Conservation (phyloP, 2,113 vertebrate species). For the Pyxicephalus adspersus region DNA sequence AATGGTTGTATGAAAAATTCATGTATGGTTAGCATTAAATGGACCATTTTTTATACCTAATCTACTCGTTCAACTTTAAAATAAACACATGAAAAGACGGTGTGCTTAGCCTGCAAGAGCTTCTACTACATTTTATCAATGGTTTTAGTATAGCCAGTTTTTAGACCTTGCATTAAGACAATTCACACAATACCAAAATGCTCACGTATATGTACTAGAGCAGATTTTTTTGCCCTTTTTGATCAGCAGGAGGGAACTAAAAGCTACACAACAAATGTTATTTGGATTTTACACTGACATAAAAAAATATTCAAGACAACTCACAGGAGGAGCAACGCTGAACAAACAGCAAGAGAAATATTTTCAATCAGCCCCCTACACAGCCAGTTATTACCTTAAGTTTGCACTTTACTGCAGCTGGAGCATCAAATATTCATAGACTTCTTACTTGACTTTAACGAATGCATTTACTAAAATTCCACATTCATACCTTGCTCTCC, state of each 20-base stretch:
- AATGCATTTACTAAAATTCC: slow-evolving; percentile 51
- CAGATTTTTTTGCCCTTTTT: neutral
- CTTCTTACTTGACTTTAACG: slow-evolving; percentile 52
- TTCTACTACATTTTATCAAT: too few species aligned
- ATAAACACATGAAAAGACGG: too few species aligned
- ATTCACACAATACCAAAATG: too few species aligned
- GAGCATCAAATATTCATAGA: slow-evolving; percentile 52
- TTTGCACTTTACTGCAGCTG: slow-evolving; percentile 55
- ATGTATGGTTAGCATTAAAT: too few species aligned
- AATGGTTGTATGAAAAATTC: too few species aligned
- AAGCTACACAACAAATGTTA: neutral
- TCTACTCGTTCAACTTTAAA: too few species aligned
- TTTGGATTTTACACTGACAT: neutral
- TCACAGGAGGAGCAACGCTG: slow-evolving; percentile 22
- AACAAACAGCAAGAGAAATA: slow-evolving; percentile 46
- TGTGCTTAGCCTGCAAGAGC: too few species aligned
- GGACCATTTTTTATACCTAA: too few species aligned
- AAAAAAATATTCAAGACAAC: slow-evolving; percentile 8
- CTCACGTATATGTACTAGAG: neutral
- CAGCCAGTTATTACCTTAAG: slow-evolving; percentile 50
- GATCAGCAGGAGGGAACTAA: neutral
- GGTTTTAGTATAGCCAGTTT: too few species aligned
- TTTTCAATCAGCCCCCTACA: slow-evolving; percentile 55
- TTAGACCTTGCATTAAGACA: too few species aligned
- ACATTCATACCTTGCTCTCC: slow-evolving; percentile 44